Evolutionary conservation across 2,888 invertebrate species (phyloP).

Genomic region (Lasioglossum villosulum): DNA sequence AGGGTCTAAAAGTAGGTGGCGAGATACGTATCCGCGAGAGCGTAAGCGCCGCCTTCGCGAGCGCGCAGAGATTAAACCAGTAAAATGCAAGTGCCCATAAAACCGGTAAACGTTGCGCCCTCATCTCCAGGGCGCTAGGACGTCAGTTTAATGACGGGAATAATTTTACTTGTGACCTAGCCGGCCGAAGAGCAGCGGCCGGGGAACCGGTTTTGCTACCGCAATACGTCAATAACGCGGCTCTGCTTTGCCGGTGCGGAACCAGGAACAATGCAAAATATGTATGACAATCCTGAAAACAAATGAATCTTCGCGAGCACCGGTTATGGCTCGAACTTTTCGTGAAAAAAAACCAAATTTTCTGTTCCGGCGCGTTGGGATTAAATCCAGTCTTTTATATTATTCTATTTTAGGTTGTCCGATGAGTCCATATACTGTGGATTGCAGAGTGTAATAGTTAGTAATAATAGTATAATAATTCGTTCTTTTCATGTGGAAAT

Average conservation of each 20-base stretch:
- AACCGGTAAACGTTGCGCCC: conserved; percentile 70
- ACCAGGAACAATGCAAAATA: conserved; percentile 33
- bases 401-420: not conserved
- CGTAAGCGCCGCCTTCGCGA: conserved; percentile 44
- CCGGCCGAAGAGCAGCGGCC: conserved; percentile 56
- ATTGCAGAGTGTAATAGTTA: not conserved
- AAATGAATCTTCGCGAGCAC: conserved; percentile 8
- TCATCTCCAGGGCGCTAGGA: conserved; percentile 70
- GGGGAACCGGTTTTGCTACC: conserved; percentile 71
- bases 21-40: conserved; percentile 37
- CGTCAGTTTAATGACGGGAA: conserved; percentile 74
- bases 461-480: not conserved
- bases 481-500: not conserved
- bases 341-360: not conserved
- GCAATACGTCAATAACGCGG: conserved; percentile 72
- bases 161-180: conserved; percentile 71
- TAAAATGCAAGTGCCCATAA: conserved; percentile 74
- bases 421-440: not conserved
- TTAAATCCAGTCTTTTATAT: not conserved
- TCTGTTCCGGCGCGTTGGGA: not conserved
- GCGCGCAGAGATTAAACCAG: conserved; percentile 72
- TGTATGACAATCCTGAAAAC: conserved; percentile 33
- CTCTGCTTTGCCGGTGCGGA: conserved; percentile 35
- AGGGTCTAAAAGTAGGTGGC: conserved; percentile 42
- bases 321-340: not conserved